Evolutionary conservation across 1,140 invertebrate genomes (phyloP).

Genomic region (Euwallacea fornicatus): DNA sequence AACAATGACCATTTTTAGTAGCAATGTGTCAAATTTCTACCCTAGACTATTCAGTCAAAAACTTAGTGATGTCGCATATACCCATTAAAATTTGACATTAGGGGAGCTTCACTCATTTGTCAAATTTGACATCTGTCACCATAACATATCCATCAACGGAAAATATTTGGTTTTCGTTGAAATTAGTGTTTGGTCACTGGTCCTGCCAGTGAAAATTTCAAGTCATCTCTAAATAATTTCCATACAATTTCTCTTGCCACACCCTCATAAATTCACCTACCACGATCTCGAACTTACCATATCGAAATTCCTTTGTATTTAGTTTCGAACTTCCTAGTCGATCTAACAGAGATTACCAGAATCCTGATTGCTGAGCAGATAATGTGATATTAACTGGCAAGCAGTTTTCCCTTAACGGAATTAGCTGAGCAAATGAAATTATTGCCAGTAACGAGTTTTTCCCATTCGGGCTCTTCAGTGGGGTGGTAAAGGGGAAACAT

Average conservation of each 20-base stretch:
- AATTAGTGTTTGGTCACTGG: too few relatives aligned
- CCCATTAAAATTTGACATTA: too few relatives aligned
- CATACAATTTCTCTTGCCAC: not conserved
- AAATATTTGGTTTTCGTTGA: too few relatives aligned
- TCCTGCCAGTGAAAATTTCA: not conserved
- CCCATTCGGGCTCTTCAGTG: conserved; percentile 1
- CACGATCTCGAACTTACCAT: not conserved
- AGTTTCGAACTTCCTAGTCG: not conserved
- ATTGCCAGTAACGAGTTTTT: conserved; percentile 28
- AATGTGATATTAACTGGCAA: conserved; percentile 23
- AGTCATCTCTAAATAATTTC: not conserved
- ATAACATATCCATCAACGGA: too few relatives aligned
- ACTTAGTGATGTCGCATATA: too few relatives aligned
- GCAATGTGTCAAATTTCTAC: too few relatives aligned
- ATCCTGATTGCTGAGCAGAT: conserved; percentile 8
- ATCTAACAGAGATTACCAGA: too few relatives aligned
- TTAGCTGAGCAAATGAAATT: conserved; percentile 29
- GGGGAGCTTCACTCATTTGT: too few relatives aligned
- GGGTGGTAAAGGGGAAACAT: conserved; percentile 1
- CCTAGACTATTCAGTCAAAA: too few relatives aligned
- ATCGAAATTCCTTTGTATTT: not conserved
- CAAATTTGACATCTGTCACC: too few relatives aligned
- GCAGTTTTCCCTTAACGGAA: conserved; percentile 24
- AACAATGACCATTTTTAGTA: too few relatives aligned
- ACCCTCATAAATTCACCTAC: not conserved